Base-by-base conservation (phyloP, 1,140 invertebrate genomes). In the Drosophila sp. region DNA sequence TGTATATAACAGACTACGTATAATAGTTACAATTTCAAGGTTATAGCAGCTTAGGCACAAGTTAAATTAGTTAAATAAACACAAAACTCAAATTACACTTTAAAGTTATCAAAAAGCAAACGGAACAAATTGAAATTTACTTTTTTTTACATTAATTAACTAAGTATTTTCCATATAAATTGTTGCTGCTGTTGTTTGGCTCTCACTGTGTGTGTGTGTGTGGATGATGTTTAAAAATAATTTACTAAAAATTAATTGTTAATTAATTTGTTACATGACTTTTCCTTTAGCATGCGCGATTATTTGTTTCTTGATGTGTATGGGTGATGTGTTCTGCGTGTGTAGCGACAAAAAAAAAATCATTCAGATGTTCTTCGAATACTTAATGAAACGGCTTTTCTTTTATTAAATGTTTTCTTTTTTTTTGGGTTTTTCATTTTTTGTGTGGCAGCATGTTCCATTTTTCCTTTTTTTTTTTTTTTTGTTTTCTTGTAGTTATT, bases 311-410 rank as follows among this genome's bases (percentile, higher is more conserved):
- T 33, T 71, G 67, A 47, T 57, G 23, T 64, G 29, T 70, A 11
- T 66, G 30, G 5, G 56, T 76, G 47, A 17, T 70, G 47, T 66
- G 61, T 17, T 17, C 17, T 76, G 29, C 70, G 60, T 78, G 56
- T 73, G 62, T 70, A 58, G 64, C 47, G 70, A 69, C 67, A 68
- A 67, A 67, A 70, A 87, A 72, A 79, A 82, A 86, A 86, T 89
- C 84, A 87, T 83, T 87, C 80, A 87, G 83, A 87, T 84, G 66
- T 89, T 66, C 63, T 76, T 77, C 84, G 77, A 79, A 73, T 87
- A 80, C 72, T 79, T 60, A 60, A 61, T 75, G 73, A 79, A 78
- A 72, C 33, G 32, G 50, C 25, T 76, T 75, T 63, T 68, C 10
- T 56, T 60, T 71, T 44, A 60, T 50, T 50, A 50, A 50, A 50